Evolutionary conservation across 1,140 invertebrate species (phyloP), one percentile per base, ranked within the genome.

Genomic region (Heliconius melpomene): DNA sequence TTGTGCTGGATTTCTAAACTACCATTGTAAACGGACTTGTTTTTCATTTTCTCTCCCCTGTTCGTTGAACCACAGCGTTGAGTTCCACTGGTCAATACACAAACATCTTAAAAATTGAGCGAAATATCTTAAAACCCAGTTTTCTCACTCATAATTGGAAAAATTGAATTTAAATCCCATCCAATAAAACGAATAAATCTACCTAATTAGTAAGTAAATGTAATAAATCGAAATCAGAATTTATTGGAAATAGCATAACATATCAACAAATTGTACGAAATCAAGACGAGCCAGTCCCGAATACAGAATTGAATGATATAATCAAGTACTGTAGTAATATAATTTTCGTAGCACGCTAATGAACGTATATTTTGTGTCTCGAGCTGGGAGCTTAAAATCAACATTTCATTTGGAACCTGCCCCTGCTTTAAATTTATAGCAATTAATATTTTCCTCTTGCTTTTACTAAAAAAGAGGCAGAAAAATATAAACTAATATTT

Each of bases 361-460:
- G 89, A 91, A 90, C 88, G 87, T 90, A 88, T 90, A 91, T 90
- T 91, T 91, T 90, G 89, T 92, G 91, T 90, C 86, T 88, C 84
- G 79, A 82, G 78, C 84, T 82, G 85, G 86, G 85, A 88, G 86
- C 84, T 86, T 86, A 90, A 90, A 91, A 90, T 92, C 90, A 91
- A 91, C 91, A 89, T 90, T 91, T 90, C 87, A 90, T 90, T 90
- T 87, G 84, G 80, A 77, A 75, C 50, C 84, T 72, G 87, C 84
- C 84, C 77, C 77, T 74, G 83, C 83, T 89, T 87, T 83, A 85
- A 90, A 90, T 87, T 89, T 84, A 83, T 87, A 83, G 88, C 89
- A 89, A 86, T 90, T 90, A 86, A 88, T 85, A 87, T 86, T 88
- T 88, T 82, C 76, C 79, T 83, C 79, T 16, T 52, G 26, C 75